Evolutionary conservation across 1,140 invertebrate species (phyloP).

Genomic region (Macrotrachela quadricornifera): DNA sequence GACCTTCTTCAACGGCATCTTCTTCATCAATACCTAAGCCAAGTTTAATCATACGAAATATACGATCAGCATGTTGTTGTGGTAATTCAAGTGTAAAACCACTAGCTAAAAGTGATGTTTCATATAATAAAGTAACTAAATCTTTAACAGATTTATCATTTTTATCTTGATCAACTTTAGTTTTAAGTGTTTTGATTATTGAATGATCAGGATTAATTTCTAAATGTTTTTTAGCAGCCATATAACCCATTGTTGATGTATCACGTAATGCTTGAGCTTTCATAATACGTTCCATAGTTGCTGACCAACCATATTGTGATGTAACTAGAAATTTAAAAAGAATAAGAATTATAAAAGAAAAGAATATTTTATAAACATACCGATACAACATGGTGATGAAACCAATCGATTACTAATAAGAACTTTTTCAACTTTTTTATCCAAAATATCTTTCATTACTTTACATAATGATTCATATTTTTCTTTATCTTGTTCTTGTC

Average conservation of each 20-base stretch:
- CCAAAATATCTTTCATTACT: slow-evolving; percentile 89
- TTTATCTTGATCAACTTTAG: slow-evolving; percentile 77
- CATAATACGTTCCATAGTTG: slow-evolving; percentile 99
- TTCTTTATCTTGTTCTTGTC: slow-evolving; percentile 42
- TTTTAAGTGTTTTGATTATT: slow-evolving; percentile 65
- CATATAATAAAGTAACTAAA: slow-evolving; percentile 26
- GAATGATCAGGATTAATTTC: slow-evolving; percentile 90
- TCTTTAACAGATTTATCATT: slow-evolving; percentile 73
- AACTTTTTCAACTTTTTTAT: slow-evolving; percentile 89
- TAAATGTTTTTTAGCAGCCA: slow-evolving; percentile 39
- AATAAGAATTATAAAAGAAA: too few relatives aligned
- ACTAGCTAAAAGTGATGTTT: slow-evolving; percentile 28
- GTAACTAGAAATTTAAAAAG: slow-evolving; percentile 41
- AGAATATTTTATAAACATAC: too few relatives aligned
- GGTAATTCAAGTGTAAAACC: slow-evolving; percentile 28
- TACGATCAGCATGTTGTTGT: slow-evolving; percentile 32
- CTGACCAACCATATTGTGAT: slow-evolving; percentile 95
- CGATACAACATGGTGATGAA: slow-evolving; percentile 84
- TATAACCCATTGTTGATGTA: slow-evolving; percentile 89
- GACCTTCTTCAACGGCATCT: slow-evolving; percentile 30
- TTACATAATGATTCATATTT: slow-evolving; percentile 64
- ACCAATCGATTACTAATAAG: slow-evolving; percentile 75
- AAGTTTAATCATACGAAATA: slow-evolving; percentile 74
- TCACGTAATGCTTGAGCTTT: slow-evolving; percentile 85
- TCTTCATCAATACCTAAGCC: slow-evolving; percentile 68